phyloP scores from a whole-genome alignment of 2,888 invertebrate genomes.

The Clusia tigrina region DNA sequence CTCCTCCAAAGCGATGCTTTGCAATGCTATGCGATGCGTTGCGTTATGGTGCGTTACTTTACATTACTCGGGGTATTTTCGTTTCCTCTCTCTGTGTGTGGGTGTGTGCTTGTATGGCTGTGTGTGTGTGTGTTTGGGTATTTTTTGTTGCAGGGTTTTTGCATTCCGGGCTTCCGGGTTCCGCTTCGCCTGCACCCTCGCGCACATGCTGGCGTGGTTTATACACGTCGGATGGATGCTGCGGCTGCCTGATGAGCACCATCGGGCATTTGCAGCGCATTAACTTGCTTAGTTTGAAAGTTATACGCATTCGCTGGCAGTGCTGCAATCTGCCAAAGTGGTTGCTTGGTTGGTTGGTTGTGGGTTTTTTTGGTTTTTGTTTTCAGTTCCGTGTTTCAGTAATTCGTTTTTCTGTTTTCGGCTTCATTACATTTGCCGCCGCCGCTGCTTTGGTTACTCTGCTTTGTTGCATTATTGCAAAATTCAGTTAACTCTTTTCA shows the following conservation, averaged over 20 bases:
- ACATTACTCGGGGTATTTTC: not conserved
- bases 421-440: too few relatives aligned
- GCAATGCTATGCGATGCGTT: not conserved
- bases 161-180: not conserved
- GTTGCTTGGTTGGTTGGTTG: not conserved
- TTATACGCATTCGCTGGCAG: conserved; percentile 1
- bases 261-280: conserved; percentile 9
- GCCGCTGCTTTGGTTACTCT: too few relatives aligned
- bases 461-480: not conserved
- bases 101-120: not conserved
- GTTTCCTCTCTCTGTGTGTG: not conserved
- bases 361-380: too few relatives aligned
- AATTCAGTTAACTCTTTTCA: too few relatives aligned
- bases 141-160: not conserved
- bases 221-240: too few relatives aligned
- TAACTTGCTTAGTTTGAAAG: conserved; percentile 8
- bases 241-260: conserved; percentile 7
- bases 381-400: not conserved
- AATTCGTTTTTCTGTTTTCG: not conserved
- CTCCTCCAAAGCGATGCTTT: not conserved
- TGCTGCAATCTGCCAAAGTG: conserved; percentile 5
- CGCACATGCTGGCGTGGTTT: conserved; percentile 4
- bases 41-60: not conserved
- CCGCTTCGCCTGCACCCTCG: conserved; percentile 4
- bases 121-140: not conserved